Conservation (phyloP, 2,888 invertebrate species). For the Latheticus oryzae region DNA sequence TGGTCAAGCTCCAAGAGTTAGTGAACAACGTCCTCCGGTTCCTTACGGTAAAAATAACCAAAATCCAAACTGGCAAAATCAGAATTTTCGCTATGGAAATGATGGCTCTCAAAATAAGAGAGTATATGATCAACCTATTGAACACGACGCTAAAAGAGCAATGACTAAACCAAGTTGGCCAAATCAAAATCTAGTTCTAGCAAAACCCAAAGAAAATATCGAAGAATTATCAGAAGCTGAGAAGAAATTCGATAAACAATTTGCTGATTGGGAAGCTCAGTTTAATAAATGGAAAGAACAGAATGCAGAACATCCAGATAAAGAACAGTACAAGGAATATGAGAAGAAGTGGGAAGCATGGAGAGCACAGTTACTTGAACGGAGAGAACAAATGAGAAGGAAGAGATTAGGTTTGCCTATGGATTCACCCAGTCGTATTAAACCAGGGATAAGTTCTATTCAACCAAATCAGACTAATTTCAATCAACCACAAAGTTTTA, state of each 20-base stretch:
- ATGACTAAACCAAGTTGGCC: conserved; percentile 26
- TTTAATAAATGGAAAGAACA: conserved; percentile 92
- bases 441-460: not conserved
- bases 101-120: conserved; percentile 20
- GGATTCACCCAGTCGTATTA: conserved; percentile 18
- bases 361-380: conserved; percentile 80
- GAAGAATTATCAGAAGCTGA: conserved; percentile 75
- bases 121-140: conserved; percentile 11
- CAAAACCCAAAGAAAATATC: conserved; percentile 40
- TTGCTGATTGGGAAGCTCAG: conserved; percentile 91
- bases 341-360: conserved; percentile 91
- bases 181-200: conserved; percentile 10
- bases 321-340: conserved; percentile 85
- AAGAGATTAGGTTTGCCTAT: conserved; percentile 66
- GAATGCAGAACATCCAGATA: conserved; percentile 92
- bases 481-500: conserved; percentile 11
- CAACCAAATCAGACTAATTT: too few relatives aligned
- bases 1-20: conserved; percentile 44
- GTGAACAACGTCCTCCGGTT: conserved; percentile 47
- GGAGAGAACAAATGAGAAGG: conserved; percentile 84
- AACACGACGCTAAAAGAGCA: conserved; percentile 18
- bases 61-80: conserved; percentile 28
- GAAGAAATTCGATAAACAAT: conserved; percentile 88
- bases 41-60: conserved; percentile 55
- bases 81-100: conserved; percentile 9